phyloP scores from a whole-genome alignment of 2,888 invertebrate species.

The Petrolisthes manimaculis region DNA sequence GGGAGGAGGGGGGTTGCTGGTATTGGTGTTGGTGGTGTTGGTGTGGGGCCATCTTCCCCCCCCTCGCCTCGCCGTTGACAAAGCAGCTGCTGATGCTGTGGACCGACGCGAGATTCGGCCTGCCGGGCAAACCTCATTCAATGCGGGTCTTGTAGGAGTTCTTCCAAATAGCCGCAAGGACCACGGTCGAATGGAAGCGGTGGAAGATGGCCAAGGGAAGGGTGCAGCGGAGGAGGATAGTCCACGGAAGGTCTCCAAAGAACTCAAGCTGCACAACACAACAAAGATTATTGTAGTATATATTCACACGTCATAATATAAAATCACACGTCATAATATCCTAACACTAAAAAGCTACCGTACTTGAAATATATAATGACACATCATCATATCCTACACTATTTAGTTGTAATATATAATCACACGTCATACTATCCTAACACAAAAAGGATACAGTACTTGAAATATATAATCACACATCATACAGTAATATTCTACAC shows the following conservation, averaged over 20 bases:
- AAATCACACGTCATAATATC: too few species aligned
- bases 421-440: too few species aligned
- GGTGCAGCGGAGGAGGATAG: conserved; percentile 90
- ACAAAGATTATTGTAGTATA: not conserved
- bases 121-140: conserved; percentile 62
- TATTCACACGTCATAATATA: too few species aligned
- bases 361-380: too few species aligned
- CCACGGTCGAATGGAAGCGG: conserved; percentile 94
- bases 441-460: too few species aligned
- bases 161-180: conserved; percentile 96
- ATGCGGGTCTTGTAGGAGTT: conserved; percentile 79
- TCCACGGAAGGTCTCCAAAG: conserved; percentile 94
- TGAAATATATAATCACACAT: too few species aligned
- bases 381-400: too few species aligned
- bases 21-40: not conserved
- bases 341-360: too few species aligned
- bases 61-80: conserved; percentile 52
- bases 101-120: conserved; percentile 58
- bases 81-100: conserved; percentile 61
- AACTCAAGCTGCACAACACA: conserved; percentile 81
- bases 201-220: conserved; percentile 83
- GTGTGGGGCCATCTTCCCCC: conserved; percentile 5
- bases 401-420: too few species aligned
- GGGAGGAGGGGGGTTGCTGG: conserved; percentile 18
- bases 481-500: too few species aligned